Evolutionary conservation across 2,888 invertebrate genomes (phyloP), one percentile per base, ranked within the genome.

Genomic region (Drosophila histrio): DNA sequence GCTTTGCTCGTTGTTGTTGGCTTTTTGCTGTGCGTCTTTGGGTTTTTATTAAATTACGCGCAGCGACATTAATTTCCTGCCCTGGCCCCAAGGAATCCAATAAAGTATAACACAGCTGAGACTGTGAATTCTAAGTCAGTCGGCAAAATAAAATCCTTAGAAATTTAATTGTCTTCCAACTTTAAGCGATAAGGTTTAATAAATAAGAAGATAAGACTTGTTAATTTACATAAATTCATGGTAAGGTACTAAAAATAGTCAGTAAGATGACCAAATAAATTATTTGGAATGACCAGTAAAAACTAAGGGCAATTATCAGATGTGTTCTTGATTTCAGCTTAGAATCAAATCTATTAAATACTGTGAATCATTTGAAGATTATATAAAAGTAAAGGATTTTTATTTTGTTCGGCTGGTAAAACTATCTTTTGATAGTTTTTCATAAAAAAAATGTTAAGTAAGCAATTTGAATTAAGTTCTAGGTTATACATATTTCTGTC

Each of bases 31-130:
- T 17, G 60, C 63, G 53, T 49, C 36, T 64, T 64, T 52, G 38
- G 24, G 67, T 58, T 70, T 79, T 76, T 77, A 82, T 82, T 85
- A 80, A 86, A 85, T 85, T 78, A 72, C 79, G 60, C 75, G 50
- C 61, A 65, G 44, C 62, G 78, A 73, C 80, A 83, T 78, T 69
- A 79, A 79, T 78, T 82, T 69, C 58, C 56, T 52, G 66, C 24
- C 36, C 63, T 47, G 66, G 60, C 61, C 57, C 64, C 66, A 50
- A 53, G 67, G 58, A 81, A 61, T 52, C 68, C 59, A 54, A 79
- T 82, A 79, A 85, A 79, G 67, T 76, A 72, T 65, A 59, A 32
- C 49, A 4, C 75, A 76, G 75, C 72, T 76, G 65, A 47, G 71
- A 32, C 58, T 24, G 21, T n/a, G 62, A 44, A 26, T 61, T 38